Conservation (phyloP, 2,113 vertebrate genomes). For the Catharus minimus region DNA sequence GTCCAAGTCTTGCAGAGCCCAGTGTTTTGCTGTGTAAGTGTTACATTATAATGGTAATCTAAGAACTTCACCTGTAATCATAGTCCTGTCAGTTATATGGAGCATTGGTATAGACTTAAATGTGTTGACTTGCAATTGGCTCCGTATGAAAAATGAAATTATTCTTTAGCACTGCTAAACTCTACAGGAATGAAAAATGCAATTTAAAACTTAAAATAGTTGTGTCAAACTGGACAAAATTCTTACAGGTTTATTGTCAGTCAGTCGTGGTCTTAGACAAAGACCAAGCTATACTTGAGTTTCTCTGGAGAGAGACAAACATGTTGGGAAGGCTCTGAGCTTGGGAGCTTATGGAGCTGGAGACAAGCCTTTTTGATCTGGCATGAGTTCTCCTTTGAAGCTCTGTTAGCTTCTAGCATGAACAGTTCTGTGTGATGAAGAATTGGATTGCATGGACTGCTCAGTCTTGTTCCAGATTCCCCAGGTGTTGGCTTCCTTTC, state of each 20-base stretch:
- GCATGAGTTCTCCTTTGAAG: not conserved
- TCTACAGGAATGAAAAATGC: not conserved
- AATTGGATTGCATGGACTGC: not conserved
- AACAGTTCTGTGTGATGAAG: not conserved
- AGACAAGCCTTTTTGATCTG: not conserved
- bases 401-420: not conserved
- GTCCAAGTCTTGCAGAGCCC: not conserved
- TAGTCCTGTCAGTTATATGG: not conserved
- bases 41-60: not conserved
- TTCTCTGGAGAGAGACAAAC: not conserved
- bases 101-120: not conserved
- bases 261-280: not conserved
- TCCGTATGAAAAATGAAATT: not conserved
- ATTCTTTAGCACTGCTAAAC: not conserved
- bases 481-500: not conserved
- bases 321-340: not conserved
- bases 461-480: not conserved
- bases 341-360: not conserved
- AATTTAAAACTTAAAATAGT: not conserved
- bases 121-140: not conserved
- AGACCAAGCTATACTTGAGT: not conserved
- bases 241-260: not conserved
- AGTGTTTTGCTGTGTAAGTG: fast-evolving
- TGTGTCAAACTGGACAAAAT: not conserved
- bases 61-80: fast-evolving